These are phyloP conservation scores for Aethes cnicana DNA, from an alignment of 2,888 invertebrate genomes.

Conservation along the genomic window DNA sequence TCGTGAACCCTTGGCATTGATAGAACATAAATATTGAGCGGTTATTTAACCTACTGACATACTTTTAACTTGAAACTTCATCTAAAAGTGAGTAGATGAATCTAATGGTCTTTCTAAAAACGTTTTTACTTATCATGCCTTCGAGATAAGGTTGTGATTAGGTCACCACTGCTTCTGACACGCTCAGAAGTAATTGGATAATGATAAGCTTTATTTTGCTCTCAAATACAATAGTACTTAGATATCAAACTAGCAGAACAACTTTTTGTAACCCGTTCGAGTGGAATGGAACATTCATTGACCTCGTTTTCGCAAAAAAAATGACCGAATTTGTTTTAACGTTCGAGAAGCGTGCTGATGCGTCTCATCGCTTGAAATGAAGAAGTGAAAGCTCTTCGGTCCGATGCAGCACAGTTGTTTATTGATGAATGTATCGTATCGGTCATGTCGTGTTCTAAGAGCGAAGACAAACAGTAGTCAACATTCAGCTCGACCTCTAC, in stretches of 20 bases:
- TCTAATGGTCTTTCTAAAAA: no score
- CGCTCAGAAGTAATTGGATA: slow-evolving; percentile 12
- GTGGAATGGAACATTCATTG: slow-evolving; percentile 25
- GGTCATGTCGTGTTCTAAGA: slow-evolving; percentile 21
- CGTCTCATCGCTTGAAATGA: slow-evolving; percentile 16
- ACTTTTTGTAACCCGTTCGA: slow-evolving; percentile 20
- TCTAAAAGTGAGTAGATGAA: no score
- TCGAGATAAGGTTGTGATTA: slow-evolving; percentile 18
- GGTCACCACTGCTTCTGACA: slow-evolving; percentile 9
- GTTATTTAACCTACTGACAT: no score
- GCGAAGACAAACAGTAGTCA: slow-evolving; percentile 41
- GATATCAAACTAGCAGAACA: slow-evolving; percentile 12
- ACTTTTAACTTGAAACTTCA: no score
- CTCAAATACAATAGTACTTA: slow-evolving; percentile 22
- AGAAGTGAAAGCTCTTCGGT: slow-evolving; percentile 23
- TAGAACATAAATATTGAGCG: no score
- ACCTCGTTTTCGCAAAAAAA: slow-evolving; percentile 21
- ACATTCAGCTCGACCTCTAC: slow-evolving; percentile 55
- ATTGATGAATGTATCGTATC: slow-evolving; percentile 11
- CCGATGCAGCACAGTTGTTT: slow-evolving; percentile 1
- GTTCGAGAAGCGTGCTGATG: slow-evolving; percentile 1
- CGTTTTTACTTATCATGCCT: no score
- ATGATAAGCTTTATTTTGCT: slow-evolving; percentile 4
- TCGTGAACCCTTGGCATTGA: no score
- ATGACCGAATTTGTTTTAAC: slow-evolving; percentile 8